A percentile compares a stretch with the other conserved stretches of the same genome.
These are phyloP conservation scores for Blastomussa wellsi DNA, from an alignment of 92 coral and sea anemone species.

Conservation along the genomic window DNA sequence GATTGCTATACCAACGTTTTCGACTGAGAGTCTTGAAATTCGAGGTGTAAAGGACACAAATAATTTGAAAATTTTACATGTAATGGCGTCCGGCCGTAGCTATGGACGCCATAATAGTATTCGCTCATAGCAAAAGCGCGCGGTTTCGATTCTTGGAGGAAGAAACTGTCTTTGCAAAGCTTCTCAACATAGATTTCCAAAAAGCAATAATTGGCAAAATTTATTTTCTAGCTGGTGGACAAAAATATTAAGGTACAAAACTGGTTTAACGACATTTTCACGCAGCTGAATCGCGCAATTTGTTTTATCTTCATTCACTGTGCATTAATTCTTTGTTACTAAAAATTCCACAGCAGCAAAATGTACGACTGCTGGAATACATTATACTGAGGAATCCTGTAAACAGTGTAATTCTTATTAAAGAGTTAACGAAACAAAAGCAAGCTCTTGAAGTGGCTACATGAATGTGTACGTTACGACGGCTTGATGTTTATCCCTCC, in stretches of 20 bases:
- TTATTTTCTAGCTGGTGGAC: not conserved
- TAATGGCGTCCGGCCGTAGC: conserved; percentile 36
- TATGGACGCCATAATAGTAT: conserved; percentile 31
- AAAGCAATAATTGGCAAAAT: not conserved
- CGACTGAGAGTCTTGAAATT: not conserved
- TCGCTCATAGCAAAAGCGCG: not conserved
- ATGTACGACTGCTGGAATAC: not conserved
- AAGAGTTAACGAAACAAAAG: not conserved
- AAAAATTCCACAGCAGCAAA: not conserved
- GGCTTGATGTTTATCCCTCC: not conserved
- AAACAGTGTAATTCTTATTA: conserved; percentile 5
- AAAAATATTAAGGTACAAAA: not conserved
- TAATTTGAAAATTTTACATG: not conserved
- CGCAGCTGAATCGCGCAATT: conserved; percentile 24
- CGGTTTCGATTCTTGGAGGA: not conserved
- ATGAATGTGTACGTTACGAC: conserved; percentile 18
- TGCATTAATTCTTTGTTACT: not conserved
- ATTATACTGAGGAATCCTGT: not conserved
- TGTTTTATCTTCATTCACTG: conserved; percentile 1
- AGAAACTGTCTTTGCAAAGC: not conserved
- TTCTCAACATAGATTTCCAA: not conserved
- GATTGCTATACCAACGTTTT: not conserved
- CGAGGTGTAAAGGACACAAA: not conserved
- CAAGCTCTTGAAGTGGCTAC: conserved; percentile 18
- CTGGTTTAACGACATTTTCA: not conserved